These are phyloP conservation scores for Dasyprocta punctata DNA, from an alignment of 2,113 vertebrate species.

Conservation along the genomic window DNA sequence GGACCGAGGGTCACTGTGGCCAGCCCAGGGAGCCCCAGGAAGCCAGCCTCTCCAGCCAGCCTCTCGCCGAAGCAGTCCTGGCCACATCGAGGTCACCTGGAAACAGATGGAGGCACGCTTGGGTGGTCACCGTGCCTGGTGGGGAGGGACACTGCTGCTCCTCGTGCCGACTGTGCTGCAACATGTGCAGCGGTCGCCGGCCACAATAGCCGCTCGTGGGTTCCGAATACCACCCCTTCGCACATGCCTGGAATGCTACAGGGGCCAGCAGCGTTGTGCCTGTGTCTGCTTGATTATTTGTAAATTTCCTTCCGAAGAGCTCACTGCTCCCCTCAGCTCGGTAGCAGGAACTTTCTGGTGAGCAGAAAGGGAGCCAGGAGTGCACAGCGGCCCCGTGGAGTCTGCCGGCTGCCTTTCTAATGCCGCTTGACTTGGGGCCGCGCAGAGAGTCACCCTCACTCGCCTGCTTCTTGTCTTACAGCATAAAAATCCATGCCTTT, in stretches of 20 bases:
- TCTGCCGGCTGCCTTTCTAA: background rate
- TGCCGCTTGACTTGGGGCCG: background rate
- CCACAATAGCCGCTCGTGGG: background rate
- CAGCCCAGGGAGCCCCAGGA: background rate
- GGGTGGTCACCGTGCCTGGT: background rate
- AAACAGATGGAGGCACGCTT: background rate
- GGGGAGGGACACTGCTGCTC: background rate
- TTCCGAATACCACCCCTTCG: background rate
- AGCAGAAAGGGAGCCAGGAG: background rate
- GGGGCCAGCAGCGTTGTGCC: background rate
- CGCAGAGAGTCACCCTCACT: background rate
- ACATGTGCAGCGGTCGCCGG: background rate
- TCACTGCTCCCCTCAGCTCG: background rate
- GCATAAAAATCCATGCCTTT: conserved; percentile 81
- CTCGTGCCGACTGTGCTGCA: background rate
- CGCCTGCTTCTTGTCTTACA: conserved; percentile 69
- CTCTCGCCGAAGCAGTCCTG: background rate
- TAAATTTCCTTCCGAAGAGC: background rate
- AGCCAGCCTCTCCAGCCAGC: background rate
- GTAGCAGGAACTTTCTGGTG: background rate
- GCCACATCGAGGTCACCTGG: background rate
- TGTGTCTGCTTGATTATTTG: background rate
- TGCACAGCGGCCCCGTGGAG: background rate
- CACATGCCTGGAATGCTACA: background rate
- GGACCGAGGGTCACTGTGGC: background rate